phyloP scores from a whole-genome alignment of 1,140 invertebrate species.

The Papilio glaucus region DNA sequence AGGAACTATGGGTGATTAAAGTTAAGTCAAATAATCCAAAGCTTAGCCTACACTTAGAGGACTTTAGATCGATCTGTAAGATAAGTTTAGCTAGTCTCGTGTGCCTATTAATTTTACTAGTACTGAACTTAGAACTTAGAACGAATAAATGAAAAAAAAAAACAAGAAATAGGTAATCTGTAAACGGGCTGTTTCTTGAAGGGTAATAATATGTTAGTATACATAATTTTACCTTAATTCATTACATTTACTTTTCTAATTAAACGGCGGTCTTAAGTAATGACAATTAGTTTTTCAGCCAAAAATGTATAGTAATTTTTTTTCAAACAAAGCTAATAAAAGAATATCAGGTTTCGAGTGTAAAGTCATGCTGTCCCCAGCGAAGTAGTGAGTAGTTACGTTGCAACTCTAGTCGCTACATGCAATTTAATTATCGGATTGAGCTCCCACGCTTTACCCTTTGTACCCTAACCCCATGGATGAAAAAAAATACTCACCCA shows the following conservation, averaged over 20 bases:
- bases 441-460: conserved; percentile 81
- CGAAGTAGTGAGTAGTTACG: not conserved
- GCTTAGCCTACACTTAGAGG: not conserved
- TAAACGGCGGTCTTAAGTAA: too few relatives aligned
- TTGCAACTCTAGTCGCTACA: conserved; percentile 43
- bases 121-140: too few relatives aligned
- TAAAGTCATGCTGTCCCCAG: not conserved
- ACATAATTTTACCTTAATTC: too few relatives aligned
- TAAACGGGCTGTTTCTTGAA: too few relatives aligned
- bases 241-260: too few relatives aligned
- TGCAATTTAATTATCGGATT: conserved; percentile 84
- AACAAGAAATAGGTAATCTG: too few relatives aligned
- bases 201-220: too few relatives aligned
- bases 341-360: not conserved
- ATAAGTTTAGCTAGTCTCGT: not conserved
- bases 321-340: not conserved
- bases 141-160: too few relatives aligned
- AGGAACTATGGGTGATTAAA: too few relatives aligned
- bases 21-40: too few relatives aligned
- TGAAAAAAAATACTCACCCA: conserved; percentile 82
- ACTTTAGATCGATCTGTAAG: not conserved
- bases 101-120: not conserved
- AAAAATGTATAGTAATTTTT: too few relatives aligned
- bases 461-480: conserved; percentile 83
- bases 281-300: too few relatives aligned